Conservation (phyloP, 2,888 invertebrate genomes). For the Conus canariensis region DNA sequence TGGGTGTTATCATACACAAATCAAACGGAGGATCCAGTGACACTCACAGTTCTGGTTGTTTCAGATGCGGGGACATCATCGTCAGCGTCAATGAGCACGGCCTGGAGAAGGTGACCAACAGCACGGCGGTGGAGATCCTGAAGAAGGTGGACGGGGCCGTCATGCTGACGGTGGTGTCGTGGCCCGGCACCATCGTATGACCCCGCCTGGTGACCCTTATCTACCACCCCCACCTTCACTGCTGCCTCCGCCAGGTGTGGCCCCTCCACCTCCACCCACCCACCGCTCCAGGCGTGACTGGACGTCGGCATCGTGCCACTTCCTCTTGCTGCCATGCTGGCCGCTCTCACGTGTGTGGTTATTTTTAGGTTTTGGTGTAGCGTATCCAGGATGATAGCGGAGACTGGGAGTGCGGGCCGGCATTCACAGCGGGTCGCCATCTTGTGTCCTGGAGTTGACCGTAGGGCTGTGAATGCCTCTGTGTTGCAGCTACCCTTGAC, state of each 20-base stretch:
- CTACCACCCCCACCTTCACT: background rate
- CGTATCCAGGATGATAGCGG: too few relatives aligned
- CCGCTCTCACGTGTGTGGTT: background rate
- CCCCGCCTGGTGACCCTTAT: slow-evolving; percentile 4
- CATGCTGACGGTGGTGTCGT: slow-evolving; percentile 79
- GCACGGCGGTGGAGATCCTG: slow-evolving; percentile 79
- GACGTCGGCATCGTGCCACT: background rate
- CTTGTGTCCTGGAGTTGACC: too few relatives aligned
- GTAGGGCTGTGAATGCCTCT: too few relatives aligned
- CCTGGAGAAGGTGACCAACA: slow-evolving; percentile 78
- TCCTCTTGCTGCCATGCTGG: background rate
- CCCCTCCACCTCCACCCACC: background rate
- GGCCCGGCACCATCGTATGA: slow-evolving; percentile 80
- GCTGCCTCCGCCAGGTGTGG: background rate
- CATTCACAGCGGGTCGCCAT: too few relatives aligned
- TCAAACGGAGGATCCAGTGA: too few relatives aligned
- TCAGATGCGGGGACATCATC: slow-evolving; percentile 80
- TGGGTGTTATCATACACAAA: too few relatives aligned
- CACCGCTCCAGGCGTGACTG: background rate
- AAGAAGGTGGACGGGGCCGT: slow-evolving; percentile 79
- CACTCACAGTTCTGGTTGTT: slow-evolving; percentile 35
- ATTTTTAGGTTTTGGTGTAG: background rate
- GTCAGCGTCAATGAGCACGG: slow-evolving; percentile 79
- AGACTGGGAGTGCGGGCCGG: too few relatives aligned
- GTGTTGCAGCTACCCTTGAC: too few relatives aligned